Base-by-base conservation (phyloP, 2,888 invertebrate genomes). In the Patella caerulea region DNA sequence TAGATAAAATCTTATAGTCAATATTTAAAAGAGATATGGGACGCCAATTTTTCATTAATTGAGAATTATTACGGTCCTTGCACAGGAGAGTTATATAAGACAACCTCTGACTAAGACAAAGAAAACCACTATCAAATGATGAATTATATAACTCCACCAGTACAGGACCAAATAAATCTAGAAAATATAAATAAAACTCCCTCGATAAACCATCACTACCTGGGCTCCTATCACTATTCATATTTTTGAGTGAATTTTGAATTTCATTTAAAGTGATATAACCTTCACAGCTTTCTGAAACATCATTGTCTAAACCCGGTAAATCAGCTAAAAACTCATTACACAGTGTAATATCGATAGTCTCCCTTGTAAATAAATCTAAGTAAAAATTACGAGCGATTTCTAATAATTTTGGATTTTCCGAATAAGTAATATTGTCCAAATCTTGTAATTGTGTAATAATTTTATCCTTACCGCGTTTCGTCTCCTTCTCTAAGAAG, bases 1-100 rank as follows among this genome's bases (percentile, higher is more conserved):
- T 79, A 34, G 79, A 54, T 17, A 78, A 34, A n/a, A 84, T 81
- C 78, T 85, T 84, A 17, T 82, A 77, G 74, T 85, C 84, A 17
- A 81, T 55, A 79, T 84, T 83, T 59, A 85, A 45, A 71, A 84
- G 69, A 19, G 65, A 65, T 12, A 65, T 65, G 5, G 65, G 65
- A 24, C 84, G 70, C 73, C 82, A 84, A 71, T 79, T 79, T 79
- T 83, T 82, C 73, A 85, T 74, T 72, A 78, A 15, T 14, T 73
- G 29, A 12, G 76, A 52, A 55, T 83, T 76, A 70, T 70, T 54
- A 24, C 34, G 52, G 73, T 84, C 83, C 81, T 84, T 83, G 75
- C 83, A 82, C 54, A 85, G 54, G 19, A 82, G 74, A 53, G 79
- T 78, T n/a, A 82, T 80, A 71, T 74, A 78, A 55, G 74, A 75